Percentiles rank a stretch among this genome's conserved stretches.
These are phyloP conservation scores for Scrobipalpa costella DNA, from an alignment of 2,888 invertebrate species.

Conservation along the genomic window DNA sequence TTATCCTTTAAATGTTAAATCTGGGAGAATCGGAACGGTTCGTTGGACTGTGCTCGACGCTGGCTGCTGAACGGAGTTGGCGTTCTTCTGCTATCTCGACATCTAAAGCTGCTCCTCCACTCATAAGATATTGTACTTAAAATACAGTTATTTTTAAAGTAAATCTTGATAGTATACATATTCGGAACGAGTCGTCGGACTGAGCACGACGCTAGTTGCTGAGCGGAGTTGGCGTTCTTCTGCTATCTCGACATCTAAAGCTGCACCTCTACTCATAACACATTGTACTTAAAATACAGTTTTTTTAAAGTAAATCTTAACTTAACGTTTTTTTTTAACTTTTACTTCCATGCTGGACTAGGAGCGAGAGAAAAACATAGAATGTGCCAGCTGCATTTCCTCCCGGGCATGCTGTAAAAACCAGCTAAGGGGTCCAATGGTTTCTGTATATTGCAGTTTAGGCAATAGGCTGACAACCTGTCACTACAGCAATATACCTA, in stretches of 20 bases:
- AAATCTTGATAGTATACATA: neutral
- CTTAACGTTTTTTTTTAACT: no score
- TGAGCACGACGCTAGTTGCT: neutral
- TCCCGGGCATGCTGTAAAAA: no score
- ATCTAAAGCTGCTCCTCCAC: constrained; percentile 15
- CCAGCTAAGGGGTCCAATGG: no score
- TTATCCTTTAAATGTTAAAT: neutral
- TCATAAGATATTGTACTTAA: neutral
- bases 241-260: constrained; percentile 7
- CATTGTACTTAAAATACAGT: no score
- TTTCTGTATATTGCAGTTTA: no score
- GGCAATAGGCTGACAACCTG: no score
- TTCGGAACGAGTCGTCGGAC: neutral
- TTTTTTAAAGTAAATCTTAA: no score
- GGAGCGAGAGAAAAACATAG: no score
- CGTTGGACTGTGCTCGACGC: neutral
- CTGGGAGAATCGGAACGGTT: neutral
- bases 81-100: neutral
- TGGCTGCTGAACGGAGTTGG: constrained; percentile 8
- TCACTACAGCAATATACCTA: no score
- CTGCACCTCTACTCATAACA: neutral
- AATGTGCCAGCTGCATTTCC: no score
- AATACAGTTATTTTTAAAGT: no score
- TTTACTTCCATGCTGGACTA: no score
- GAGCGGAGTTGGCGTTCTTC: neutral